Percentiles rank a stretch among this genome's conserved stretches.
These are phyloP conservation scores for Dynastes hyllus DNA, from an alignment of 2,888 invertebrate species.

Conservation along the genomic window DNA sequence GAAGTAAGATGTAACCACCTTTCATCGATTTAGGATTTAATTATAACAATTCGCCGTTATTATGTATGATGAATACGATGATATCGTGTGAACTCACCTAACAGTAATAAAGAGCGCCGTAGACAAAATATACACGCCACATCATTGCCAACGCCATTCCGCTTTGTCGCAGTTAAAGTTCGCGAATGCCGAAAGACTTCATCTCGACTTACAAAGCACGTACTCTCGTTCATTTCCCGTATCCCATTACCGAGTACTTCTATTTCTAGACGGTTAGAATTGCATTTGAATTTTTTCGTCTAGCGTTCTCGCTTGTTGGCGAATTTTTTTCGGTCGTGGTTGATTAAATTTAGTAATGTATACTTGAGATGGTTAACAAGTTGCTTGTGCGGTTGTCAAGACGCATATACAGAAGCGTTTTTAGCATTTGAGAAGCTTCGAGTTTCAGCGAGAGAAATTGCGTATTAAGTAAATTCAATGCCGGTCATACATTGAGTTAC, in stretches of 20 bases:
- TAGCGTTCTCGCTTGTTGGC: slow-evolving; percentile 14
- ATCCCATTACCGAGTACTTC: slow-evolving; percentile 53
- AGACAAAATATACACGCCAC: slow-evolving; percentile 48
- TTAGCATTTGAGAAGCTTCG: not conserved
- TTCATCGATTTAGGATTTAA: slow-evolving; percentile 15
- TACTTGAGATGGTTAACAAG: slow-evolving; percentile 15
- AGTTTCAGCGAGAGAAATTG: slow-evolving; percentile 1
- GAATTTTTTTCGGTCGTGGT: slow-evolving; percentile 17
- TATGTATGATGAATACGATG: not conserved
- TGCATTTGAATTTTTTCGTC: slow-evolving; percentile 55
- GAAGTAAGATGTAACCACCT: not conserved
- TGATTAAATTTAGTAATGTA: slow-evolving; percentile 40
- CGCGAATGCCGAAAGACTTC: slow-evolving; percentile 38
- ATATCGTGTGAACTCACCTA: slow-evolving; percentile 20
- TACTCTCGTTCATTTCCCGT: slow-evolving; percentile 54
- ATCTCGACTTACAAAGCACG: slow-evolving; percentile 52
- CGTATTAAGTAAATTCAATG: no score
- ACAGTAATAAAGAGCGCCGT: slow-evolving; percentile 19
- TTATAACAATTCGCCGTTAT: not conserved
- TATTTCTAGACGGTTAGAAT: slow-evolving; percentile 54
- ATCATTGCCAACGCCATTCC: not conserved
- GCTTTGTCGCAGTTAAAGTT: slow-evolving; percentile 32
- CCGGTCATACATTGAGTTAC: no score
- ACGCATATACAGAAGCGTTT: not conserved
- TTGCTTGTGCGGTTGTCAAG: slow-evolving; percentile 10